Base-by-base conservation (phyloP, 2,113 vertebrate genomes). In the Dromiciops gliroides region DNA sequence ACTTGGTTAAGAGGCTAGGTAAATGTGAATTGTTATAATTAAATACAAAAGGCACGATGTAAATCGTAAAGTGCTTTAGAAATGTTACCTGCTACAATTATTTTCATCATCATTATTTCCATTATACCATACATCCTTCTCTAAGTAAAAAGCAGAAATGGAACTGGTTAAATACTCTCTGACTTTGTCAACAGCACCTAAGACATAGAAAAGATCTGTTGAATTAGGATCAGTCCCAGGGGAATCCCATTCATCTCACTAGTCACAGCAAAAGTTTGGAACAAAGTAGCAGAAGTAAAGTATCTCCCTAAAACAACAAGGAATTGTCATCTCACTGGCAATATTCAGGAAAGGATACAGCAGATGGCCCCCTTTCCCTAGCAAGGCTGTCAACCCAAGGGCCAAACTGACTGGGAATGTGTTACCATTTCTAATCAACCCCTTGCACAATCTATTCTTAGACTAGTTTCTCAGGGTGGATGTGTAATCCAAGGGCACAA, bases 361-460 rank as follows among this genome's bases (percentile, higher is more conserved):
- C 90, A 52, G 67, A 23, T 92, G 92, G 75, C 92, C 37, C 26
- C 50, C 48, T 23, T 90, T 23, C 22, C 50, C 56, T 50, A 31
- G 51, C 92, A 53, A 92, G 89, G 44, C 90, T 93, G 93, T 67
- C 14, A 94, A 51, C 52, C 48, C 50, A 75, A n/a, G 83, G 56
- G 9, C 56, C 50, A 51, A 47, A 28, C 10, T 47, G 89, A 24
- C 48, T 48, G 89, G 47, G 48, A 48, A 89, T 89, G 48, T 28
- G 89, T 9, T 37, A 19, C 60, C 60, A n/a, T 75, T 75, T n/a
- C 60, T 75, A n/a, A n/a, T 19, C 23, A 89, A n/a, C 56, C 50
- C 60, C 51, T 9, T 31, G 96, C 93, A 56, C 1, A 3, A 37
- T 31, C 95, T 96, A 95, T 95, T 96, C 94, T 97, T 94, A 97